Evolutionary conservation across 2,888 invertebrate species (phyloP), one percentile per base, ranked within the genome.

Genomic region (Sinelater perroti): DNA sequence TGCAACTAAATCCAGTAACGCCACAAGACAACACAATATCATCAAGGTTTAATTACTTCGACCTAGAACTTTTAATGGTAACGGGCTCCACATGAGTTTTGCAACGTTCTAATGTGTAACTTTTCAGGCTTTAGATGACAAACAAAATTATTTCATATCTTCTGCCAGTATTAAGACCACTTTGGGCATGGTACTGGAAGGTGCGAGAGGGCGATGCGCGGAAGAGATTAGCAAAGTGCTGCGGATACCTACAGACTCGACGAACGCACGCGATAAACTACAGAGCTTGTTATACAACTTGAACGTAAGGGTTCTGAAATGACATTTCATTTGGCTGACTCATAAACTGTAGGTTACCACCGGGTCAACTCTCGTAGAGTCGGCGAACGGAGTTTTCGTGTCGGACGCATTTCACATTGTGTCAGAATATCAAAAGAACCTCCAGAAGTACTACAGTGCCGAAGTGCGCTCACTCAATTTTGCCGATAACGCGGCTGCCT

Each of bases 81-180:
- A 36, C 7, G 11, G 1, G n/a, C 1, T 7, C 16, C 7, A 17
- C 16, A 36, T 38, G 21, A 11, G 11, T 21, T 11, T 16, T 38
- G 1, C 36, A 10, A 2, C 2, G 14, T 35, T 18, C 6, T 3
- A 18, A 2, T 36, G 13, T 13, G 7, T 1, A 20, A 28, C 21
- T 44, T 49, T 55, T 3, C 51, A 57, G 61, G 65, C 67, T 18
- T 60, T 70, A 67, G 69, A 73, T 52, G 63, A 66, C 13, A 54
- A 63, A 5, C 83, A 83, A 16, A 89, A 89, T 70, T 79, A 87
- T 21, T 79, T 88, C 70, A 72, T 87, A 1, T 88, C 89, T n/a
- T 87, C 89, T 10, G 82, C 84, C 53, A 87, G 87, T 70, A 79
- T 87, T 17, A 88, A 87, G 72, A 79, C 83, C 0, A 82, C 83